A percentile compares a stretch with the other conserved stretches of the same genome.
Conservation (phyloP, 2,888 invertebrate species). For the Trichogramma evanescens region DNA sequence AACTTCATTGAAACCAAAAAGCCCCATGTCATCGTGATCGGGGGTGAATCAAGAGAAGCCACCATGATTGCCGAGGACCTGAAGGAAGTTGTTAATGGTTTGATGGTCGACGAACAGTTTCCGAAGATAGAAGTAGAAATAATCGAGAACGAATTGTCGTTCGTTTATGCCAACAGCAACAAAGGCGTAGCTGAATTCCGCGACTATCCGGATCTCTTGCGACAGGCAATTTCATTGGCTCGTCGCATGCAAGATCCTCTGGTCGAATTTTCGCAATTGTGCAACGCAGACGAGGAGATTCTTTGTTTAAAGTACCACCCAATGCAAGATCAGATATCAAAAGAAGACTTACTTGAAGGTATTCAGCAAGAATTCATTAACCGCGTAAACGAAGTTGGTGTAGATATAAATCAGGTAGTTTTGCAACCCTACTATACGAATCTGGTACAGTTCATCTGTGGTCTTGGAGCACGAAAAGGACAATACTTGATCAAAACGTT, state of each 20-base stretch:
- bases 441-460: slow-evolving; percentile 93
- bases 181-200: slow-evolving; percentile 81
- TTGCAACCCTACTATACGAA: slow-evolving; percentile 81
- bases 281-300: slow-evolving; percentile 94
- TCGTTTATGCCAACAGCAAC: slow-evolving; percentile 86
- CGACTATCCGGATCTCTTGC: slow-evolving; percentile 83
- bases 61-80: slow-evolving; percentile 74
- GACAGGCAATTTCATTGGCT: slow-evolving; percentile 90
- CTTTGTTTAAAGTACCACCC: slow-evolving; percentile 88
- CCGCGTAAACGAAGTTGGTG: slow-evolving; percentile 94
- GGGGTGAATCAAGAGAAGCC: slow-evolving; percentile 86
- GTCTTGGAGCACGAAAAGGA: slow-evolving; percentile 92
- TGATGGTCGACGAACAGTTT: slow-evolving; percentile 79
- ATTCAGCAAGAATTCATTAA: slow-evolving; percentile 88
- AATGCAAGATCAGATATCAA: slow-evolving; percentile 71
- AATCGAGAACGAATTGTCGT: slow-evolving; percentile 87
- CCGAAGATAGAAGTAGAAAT: slow-evolving; percentile 83
- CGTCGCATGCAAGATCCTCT: slow-evolving; percentile 91
- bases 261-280: slow-evolving; percentile 91
- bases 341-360: slow-evolving; percentile 80
- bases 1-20: slow-evolving; percentile 84
- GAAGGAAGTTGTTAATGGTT: slow-evolving; percentile 63
- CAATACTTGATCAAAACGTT: slow-evolving; percentile 77
- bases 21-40: slow-evolving; percentile 87
- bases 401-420: slow-evolving; percentile 91